phyloP scores from a whole-genome alignment of 1,140 invertebrate genomes.

The Cydia fagiglandana region DNA sequence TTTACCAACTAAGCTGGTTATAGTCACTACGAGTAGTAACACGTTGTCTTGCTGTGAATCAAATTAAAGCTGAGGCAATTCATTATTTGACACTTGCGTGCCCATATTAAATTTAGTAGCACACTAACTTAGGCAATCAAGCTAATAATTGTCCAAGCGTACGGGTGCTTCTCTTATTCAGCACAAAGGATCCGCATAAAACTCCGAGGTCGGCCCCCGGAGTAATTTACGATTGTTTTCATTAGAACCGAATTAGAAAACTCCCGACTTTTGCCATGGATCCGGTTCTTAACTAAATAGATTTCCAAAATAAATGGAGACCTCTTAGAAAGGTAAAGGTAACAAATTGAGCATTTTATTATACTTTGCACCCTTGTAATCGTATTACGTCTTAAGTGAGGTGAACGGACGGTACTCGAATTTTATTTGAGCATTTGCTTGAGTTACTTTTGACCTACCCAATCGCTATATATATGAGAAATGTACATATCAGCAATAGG shows the following conservation, averaged over 20 bases:
- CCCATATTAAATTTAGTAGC: not conserved
- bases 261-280: slow-evolving; percentile 7
- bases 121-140: not conserved
- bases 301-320: slow-evolving; percentile 53
- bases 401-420: slow-evolving; percentile 44
- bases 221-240: slow-evolving; percentile 31
- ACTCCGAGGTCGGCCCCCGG: not conserved
- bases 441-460: slow-evolving; percentile 9
- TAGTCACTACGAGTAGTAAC: too few species aligned
- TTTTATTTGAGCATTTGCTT: slow-evolving; percentile 39
- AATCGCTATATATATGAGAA: not conserved
- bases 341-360: slow-evolving; percentile 70
- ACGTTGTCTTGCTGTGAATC: too few species aligned
- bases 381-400: slow-evolving; percentile 49
- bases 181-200: not conserved
- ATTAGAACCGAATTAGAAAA: slow-evolving; percentile 26
- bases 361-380: slow-evolving; percentile 61
- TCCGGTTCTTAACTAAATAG: slow-evolving; percentile 43
- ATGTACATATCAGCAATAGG: not conserved
- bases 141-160: slow-evolving; percentile 8
- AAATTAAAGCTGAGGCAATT: too few species aligned
- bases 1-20: too few species aligned
- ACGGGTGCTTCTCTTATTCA: not conserved
- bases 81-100: too few species aligned
- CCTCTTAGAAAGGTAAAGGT: slow-evolving; percentile 53